Evolutionary conservation across 1,140 invertebrate genomes (phyloP).

Genomic region (Sycophaga agraensis): DNA sequence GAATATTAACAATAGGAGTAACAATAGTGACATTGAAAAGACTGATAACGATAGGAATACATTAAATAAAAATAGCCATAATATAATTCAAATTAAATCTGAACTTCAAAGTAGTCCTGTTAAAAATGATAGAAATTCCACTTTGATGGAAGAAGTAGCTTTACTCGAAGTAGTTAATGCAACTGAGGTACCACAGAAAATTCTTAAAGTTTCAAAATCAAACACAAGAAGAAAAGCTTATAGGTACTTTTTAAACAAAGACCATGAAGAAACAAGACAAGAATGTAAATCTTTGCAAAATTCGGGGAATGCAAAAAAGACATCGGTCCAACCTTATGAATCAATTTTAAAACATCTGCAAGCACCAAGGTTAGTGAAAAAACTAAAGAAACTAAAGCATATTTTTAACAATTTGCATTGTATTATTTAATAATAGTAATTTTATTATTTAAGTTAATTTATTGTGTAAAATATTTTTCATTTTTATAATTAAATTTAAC

Average conservation of each 20-base stretch:
- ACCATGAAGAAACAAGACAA: too few species aligned
- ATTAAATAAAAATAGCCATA: too few species aligned
- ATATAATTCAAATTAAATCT: too few species aligned
- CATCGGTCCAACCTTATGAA: slow-evolving; percentile 39
- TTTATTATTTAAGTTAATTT: too few species aligned
- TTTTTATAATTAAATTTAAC: too few species aligned
- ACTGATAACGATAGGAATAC: too few species aligned
- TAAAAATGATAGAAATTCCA: background rate
- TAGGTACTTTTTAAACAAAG: too few species aligned
- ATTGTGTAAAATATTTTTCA: background rate
- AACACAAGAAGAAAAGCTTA: background rate
- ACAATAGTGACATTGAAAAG: background rate
- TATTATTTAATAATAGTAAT: too few species aligned
- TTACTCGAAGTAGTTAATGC: background rate
- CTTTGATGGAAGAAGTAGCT: background rate
- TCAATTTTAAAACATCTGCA: slow-evolving; percentile 48
- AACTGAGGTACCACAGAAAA: background rate
- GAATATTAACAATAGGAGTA: background rate
- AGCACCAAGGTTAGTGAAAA: slow-evolving; percentile 44
- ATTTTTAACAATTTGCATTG: too few species aligned
- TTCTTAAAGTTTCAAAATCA: background rate
- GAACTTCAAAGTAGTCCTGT: too few species aligned
- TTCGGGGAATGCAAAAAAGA: background rate
- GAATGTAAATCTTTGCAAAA: too few species aligned
- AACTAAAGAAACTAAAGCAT: too few species aligned